Percentiles rank a stretch among this genome's conserved stretches.
Conservation (phyloP, 2,888 invertebrate genomes). For the Ennomos quercinarius region DNA sequence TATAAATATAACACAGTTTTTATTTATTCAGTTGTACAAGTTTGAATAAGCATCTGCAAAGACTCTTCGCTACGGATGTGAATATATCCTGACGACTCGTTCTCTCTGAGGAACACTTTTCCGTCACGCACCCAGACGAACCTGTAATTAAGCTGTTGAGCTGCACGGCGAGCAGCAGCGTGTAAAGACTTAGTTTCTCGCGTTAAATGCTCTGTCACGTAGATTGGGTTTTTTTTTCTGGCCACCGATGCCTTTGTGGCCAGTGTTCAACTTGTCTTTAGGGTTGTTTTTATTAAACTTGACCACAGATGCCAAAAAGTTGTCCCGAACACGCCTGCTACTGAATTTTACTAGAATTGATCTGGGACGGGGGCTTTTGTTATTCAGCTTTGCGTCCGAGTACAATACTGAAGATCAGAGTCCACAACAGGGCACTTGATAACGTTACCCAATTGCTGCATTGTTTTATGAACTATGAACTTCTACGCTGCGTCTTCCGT, state of each 20-base stretch:
- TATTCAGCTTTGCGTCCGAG: conserved; percentile 31
- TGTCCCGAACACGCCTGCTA: conserved; percentile 13
- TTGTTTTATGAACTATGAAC: conserved; percentile 23
- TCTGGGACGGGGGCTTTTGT: conserved; percentile 24
- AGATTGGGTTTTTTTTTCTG: not conserved
- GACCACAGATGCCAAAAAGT: not conserved
- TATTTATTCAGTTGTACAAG: no score
- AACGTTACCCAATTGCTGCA: conserved; percentile 34
- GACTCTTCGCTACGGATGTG: no score
- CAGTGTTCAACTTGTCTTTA: conserved; percentile 6
- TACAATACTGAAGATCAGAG: conserved; percentile 32
- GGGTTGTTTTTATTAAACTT: conserved; percentile 5
- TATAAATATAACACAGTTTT: not conserved
- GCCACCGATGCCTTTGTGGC: conserved; percentile 1
- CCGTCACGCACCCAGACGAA: not conserved
- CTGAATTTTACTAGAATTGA: conserved; percentile 37
- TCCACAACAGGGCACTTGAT: conserved; percentile 31
- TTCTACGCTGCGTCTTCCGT: no score
- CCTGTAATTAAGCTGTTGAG: no score
- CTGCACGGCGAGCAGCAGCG: not conserved
- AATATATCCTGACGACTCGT: no score
- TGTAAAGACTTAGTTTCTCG: conserved; percentile 2
- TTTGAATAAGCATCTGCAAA: no score
- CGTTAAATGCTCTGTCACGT: not conserved
- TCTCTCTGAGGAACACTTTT: not conserved